Evolutionary conservation across 2,888 invertebrate genomes (phyloP), one percentile per base, ranked within the genome.

Genomic region (Hemicrepidius hirtus): DNA sequence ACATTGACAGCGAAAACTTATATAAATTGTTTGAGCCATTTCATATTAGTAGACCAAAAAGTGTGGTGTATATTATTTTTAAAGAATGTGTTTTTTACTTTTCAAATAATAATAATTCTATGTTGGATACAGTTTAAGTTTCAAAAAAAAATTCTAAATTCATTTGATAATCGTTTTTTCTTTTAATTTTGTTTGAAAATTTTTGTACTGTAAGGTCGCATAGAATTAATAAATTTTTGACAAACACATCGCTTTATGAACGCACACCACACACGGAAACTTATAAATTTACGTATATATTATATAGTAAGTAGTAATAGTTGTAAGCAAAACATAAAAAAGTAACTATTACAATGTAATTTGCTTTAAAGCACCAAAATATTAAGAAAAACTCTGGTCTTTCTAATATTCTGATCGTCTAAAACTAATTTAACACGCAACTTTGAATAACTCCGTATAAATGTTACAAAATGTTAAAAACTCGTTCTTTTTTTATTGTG

Each of bases 341-440:
- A 37, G 50, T 41, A 53, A 63, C 64, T 63, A 37, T 57, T 57
- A 63, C 53, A 55, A 21, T 40, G n/a, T 44, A 53, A 46, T 32
- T 18, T 59, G 59, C 66, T 60, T 71, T 66, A 55, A 68, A 68
- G 68, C 68, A 68, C 68, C 68, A 68, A 68, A 68, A 62, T 62
- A 66, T 57, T 55, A 32, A 28, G 46, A 64, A 64, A 57, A 46
- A 24, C 50, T 18, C 9, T 24, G n/a, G 53, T 20, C 20, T 57
- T 32, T 41, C 57, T 20, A 41, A 68, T 62, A 62, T 68, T 63
- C 46, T 63, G 60, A 50, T 55, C 49, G 37, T 72, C 44, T 62
- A 57, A 57, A 72, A 67, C 63, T 72, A 65, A 59, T 65, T 53
- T 49, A 72, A 72, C 71, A 68, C 46, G 50, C 67, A 55, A 63